Evolutionary conservation across 2,113 vertebrate species (phyloP).

Genomic region (Chrysemys picta): DNA sequence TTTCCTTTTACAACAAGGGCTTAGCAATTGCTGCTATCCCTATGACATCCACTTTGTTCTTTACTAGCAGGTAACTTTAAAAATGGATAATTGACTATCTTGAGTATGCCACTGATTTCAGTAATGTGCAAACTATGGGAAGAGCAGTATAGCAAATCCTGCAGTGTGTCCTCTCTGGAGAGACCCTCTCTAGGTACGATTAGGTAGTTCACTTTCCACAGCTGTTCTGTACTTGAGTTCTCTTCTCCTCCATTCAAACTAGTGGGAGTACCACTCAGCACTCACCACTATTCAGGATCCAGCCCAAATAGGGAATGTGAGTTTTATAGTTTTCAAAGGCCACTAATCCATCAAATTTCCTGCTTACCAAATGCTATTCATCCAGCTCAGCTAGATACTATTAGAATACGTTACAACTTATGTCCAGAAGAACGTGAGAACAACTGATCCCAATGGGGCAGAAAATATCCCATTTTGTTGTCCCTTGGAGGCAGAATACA

Average conservation of each 20-base stretch:
- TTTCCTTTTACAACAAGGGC: neutral
- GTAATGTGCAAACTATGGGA: neutral
- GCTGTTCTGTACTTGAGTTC: neutral
- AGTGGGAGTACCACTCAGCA: neutral
- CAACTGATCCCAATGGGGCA: neutral
- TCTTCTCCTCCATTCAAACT: neutral
- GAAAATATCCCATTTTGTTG: neutral
- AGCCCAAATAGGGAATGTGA: neutral
- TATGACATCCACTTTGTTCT: neutral
- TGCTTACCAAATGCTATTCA: neutral
- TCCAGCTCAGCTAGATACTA: neutral
- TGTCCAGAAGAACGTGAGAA: slow-evolving; percentile 13
- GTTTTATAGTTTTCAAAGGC: neutral
- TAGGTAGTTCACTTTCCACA: neutral
- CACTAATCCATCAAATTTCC: neutral
- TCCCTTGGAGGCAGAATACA: neutral
- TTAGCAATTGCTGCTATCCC: neutral
- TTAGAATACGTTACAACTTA: neutral
- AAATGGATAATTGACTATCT: neutral
- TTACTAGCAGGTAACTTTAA: neutral
- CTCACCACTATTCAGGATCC: neutral
- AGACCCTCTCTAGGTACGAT: neutral
- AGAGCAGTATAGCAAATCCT: neutral
- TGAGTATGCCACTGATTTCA: neutral
- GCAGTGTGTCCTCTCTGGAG: neutral